Conservation (phyloP, 1,140 invertebrate species). For the Drosophila ananassae region DNA sequence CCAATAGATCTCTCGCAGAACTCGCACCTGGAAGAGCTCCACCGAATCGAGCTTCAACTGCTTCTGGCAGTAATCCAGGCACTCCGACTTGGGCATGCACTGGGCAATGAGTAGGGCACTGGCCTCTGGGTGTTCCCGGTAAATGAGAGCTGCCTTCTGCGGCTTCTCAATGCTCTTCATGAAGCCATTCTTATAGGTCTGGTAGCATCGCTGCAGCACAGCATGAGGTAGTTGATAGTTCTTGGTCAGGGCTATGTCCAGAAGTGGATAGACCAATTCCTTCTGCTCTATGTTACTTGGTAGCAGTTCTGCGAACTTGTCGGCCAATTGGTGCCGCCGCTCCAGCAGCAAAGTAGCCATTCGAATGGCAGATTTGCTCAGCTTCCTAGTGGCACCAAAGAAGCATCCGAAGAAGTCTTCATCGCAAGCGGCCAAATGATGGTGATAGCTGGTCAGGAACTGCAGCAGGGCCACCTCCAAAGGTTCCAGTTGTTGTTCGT, state of each 20-base stretch:
- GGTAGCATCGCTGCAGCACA: slow-evolving; percentile 85
- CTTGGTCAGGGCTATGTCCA: slow-evolving; percentile 84
- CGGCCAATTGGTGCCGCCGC: slow-evolving; percentile 84
- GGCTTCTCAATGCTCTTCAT: slow-evolving; percentile 87
- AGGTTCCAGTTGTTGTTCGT: slow-evolving; percentile 84
- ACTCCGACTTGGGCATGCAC: slow-evolving; percentile 86
- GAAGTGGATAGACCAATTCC: slow-evolving; percentile 86
- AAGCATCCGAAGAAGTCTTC: slow-evolving; percentile 84
- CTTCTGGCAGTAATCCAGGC: slow-evolving; percentile 85
- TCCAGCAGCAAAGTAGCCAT: slow-evolving; percentile 85
- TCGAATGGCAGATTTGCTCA: slow-evolving; percentile 85
- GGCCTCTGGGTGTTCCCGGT: slow-evolving; percentile 85
- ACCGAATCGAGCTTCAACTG: slow-evolving; percentile 86
- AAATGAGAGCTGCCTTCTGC: slow-evolving; percentile 87
- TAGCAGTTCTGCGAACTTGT: slow-evolving; percentile 76
- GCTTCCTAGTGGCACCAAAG: slow-evolving; percentile 78
- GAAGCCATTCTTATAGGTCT: slow-evolving; percentile 86
- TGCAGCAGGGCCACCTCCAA: slow-evolving; percentile 85
- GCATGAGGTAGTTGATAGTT: slow-evolving; percentile 79
- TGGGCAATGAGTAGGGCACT: slow-evolving; percentile 85
- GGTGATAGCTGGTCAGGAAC: slow-evolving; percentile 87
- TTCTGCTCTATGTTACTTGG: slow-evolving; percentile 83
- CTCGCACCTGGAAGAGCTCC: slow-evolving; percentile 85
- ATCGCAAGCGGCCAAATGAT: slow-evolving; percentile 84
- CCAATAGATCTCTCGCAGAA: slow-evolving; percentile 85